Base-by-base conservation (phyloP, 2,113 vertebrate genomes). In the Paedocypris sp. region DNA sequence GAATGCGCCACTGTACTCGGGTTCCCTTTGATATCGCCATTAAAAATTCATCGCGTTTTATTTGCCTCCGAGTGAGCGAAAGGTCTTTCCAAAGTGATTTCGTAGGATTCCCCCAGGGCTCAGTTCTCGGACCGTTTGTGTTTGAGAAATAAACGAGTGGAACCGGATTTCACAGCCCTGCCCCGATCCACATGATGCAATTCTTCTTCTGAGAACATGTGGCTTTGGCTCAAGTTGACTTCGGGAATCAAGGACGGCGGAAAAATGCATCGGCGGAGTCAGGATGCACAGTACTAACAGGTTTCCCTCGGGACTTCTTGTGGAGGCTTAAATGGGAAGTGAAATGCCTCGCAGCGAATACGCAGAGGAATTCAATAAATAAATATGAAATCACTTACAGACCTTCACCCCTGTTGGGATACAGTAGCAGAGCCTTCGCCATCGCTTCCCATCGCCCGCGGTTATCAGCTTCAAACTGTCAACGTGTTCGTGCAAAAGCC, bases 31-130 rank as follows among this genome's bases (percentile, higher is more conserved):
- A 83, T 79, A 83, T 82, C 74, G 69, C 62, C 51, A 81, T 84
- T 75, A 82, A 80, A 82, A 73, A 79, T 81, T 60, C 46, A 83
- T 80, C 71, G 60, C 78, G 74, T 83, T 76, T 75, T 78, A 79
- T 79, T 69, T 77, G 77, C 73, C 73, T 79, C 13, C 23, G 51
- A 78, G 78, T 71, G 65, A 68, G 70, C 50, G 67, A 54, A 66
- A 62, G 69, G 68, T 80, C 73, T 74, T 77, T 74, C 66, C 36
- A 46, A 58, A 60, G 59, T 60, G 19, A 64, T 73, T 48, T 45
- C 61, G 56, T 13, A 2, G 22, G 42, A 53, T 46, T 28, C 53
- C 45, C 71, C 20, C 43, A 25, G 16, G 43, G 15, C 12, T 39
- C 13, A 3, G 25, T 58, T 50, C 28, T 33, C 15, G 20, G 15